These are phyloP conservation scores for Atethmia centrago DNA, from an alignment of 2,888 invertebrate genomes.

Conservation along the genomic window DNA sequence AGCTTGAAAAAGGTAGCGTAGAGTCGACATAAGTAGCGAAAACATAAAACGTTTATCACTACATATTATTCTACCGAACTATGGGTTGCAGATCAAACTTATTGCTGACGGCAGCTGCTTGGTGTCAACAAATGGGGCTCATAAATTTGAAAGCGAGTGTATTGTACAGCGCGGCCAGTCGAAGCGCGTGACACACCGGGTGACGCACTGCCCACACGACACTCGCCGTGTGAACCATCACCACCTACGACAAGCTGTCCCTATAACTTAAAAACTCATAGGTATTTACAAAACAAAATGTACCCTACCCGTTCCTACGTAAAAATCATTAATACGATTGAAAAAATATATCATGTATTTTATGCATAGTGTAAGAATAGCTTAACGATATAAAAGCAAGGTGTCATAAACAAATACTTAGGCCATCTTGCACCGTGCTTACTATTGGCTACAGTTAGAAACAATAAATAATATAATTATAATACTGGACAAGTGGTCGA, in stretches of 20 bases:
- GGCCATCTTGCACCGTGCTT: constrained; percentile 63
- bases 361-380: constrained; percentile 59
- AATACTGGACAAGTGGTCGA: constrained; percentile 60
- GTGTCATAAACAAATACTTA: constrained; percentile 54
- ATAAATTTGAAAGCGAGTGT: constrained; percentile 14
- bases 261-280: constrained; percentile 45
- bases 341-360: constrained; percentile 65
- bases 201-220: neutral
- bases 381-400: constrained; percentile 51
- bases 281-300: constrained; percentile 46
- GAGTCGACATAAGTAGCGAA: constrained; percentile 32
- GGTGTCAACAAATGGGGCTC: constrained; percentile 10
- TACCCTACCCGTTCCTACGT: constrained; percentile 43
- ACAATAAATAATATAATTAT: constrained; percentile 57
- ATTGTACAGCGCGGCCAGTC: neutral
- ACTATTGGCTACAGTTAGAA: constrained; percentile 42
- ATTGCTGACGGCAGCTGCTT: constrained; percentile 12
- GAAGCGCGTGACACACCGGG: neutral
- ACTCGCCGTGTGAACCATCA: neutral
- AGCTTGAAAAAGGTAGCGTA: constrained; percentile 34
- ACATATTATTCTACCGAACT: constrained; percentile 17
- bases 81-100: constrained; percentile 33
- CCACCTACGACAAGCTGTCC: constrained; percentile 18
- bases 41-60: constrained; percentile 17
- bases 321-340: constrained; percentile 58